Evolutionary conservation across 2,113 vertebrate genomes (phyloP).

Genomic region (Azemiops feae): DNA sequence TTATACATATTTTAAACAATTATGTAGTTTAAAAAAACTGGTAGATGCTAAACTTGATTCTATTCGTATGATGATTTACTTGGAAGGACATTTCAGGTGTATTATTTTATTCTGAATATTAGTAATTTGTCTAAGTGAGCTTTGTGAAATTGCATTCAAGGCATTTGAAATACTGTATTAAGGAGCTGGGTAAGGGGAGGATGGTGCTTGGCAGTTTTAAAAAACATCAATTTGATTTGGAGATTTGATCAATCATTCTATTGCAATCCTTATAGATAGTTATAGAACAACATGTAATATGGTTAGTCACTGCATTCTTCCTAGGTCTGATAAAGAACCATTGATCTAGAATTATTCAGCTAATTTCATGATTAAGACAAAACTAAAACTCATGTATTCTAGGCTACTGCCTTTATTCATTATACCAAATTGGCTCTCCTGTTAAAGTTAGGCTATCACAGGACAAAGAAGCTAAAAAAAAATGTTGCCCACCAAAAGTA

Average conservation of each 20-base stretch:
- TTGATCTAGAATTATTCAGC: neutral
- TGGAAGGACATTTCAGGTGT: neutral
- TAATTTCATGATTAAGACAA: neutral
- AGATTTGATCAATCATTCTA: neutral
- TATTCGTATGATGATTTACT: slow-evolving; percentile 2
- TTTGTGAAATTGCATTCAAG: slow-evolving; percentile 14
- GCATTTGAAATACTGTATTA: neutral
- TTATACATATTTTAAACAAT: neutral
- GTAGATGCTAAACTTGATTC: neutral
- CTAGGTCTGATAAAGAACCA: neutral
- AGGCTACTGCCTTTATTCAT: neutral
- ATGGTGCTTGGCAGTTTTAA: neutral
- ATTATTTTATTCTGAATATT: slow-evolving; percentile 24
- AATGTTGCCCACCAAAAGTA: neutral
- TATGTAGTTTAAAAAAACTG: neutral
- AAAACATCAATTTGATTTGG: neutral
- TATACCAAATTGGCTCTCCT: neutral
- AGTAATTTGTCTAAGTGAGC: neutral
- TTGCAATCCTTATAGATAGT: neutral
- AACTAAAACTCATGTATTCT: neutral
- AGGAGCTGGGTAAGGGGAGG: neutral
- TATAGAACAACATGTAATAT: neutral
- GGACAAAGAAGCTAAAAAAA: neutral
- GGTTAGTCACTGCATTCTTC: neutral
- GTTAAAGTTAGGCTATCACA: neutral